Evolutionary conservation across 2,888 invertebrate species (phyloP), one percentile per base, ranked within the genome.

Genomic region (Spodoptera littoralis): DNA sequence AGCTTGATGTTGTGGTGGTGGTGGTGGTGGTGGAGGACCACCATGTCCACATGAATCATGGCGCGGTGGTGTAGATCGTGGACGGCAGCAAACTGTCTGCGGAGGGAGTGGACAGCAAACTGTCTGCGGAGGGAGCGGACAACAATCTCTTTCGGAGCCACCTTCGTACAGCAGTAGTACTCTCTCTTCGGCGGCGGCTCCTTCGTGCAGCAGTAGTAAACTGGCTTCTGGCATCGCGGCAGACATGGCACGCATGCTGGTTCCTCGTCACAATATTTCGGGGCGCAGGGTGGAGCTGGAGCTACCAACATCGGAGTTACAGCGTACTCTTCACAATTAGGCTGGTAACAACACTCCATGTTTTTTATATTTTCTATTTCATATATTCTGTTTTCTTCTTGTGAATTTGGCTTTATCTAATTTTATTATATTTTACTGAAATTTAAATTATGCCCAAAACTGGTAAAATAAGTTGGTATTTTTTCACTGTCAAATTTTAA

Each of bases 241-340:
- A 91, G 66, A 63, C 87, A 88, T 1, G 91, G 88, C 30, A 77
- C 85, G 48, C 84, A 91, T 12, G 79, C 45, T 12, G 81, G 79
- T 0, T 68, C 69, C 3, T 79, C 84, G n/a, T 88, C 86, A 57
- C 81, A 84, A 63, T 82, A 88, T 62, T 84, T 87, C 1, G 79
- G 62, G 6, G 83, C 74, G 48, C 73, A 72, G 63, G 80, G 78
- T 5, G 87, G 73, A 2, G 87, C 64, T 5, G 87, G 73, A 2
- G 87, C 64, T 22, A 86, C 66, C 61, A 92, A 76, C 61, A 90
- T 75, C 6, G 93, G 93, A 5, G 88, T 79, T 12, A 92, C 91
- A 13, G 86, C 60, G 69, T 79, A 89, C 44, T 86, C 84, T 22
- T 84, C 86, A 65, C 89, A 88, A 3, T 87, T 85, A 9, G 83